phyloP scores from a whole-genome alignment of 2,113 vertebrate genomes.

The Electrona antarctica region DNA sequence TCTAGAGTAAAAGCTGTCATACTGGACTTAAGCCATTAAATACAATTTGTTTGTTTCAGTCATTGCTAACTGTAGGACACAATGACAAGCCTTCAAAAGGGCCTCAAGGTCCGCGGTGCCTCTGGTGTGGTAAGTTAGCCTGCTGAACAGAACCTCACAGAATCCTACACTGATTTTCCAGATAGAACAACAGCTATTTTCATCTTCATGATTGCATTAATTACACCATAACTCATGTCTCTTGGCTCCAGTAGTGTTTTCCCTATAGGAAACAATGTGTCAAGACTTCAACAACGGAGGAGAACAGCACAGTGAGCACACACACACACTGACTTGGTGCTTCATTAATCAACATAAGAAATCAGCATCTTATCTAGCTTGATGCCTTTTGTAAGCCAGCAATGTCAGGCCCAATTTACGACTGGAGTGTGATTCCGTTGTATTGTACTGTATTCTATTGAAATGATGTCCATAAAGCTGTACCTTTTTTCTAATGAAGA shows the following conservation, averaged over 20 bases:
- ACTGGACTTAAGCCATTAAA: constrained; percentile 18
- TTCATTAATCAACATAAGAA: constrained; percentile 75
- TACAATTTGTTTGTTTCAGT: constrained; percentile 45
- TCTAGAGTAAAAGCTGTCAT: constrained; percentile 30
- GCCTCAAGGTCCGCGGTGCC: constrained; percentile 25
- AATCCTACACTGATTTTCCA: constrained; percentile 47
- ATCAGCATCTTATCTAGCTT: constrained; percentile 46
- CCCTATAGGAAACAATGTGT: constrained; percentile 66
- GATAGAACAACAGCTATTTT: constrained; percentile 74
- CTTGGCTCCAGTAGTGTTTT: constrained; percentile 60
- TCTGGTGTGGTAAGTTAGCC: neutral
- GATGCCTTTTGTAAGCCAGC: constrained; percentile 48
- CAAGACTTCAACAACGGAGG: constrained; percentile 60
- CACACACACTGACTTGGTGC: constrained; percentile 56
- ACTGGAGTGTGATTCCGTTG: constrained; percentile 15
- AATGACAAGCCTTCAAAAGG: constrained; percentile 19
- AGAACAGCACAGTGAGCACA: constrained; percentile 43
- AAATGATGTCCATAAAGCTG: constrained; percentile 31
- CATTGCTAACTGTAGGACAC: constrained; percentile 26
- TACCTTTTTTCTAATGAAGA: constrained; percentile 20
- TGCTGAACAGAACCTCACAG: constrained; percentile 53
- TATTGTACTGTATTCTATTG: constrained; percentile 44
- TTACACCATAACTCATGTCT: constrained; percentile 70
- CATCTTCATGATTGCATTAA: constrained; percentile 76
- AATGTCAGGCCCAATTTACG: constrained; percentile 5